Base-by-base conservation (phyloP, 2,888 invertebrate species). In the Ashinkailepas kermadecensis region DNA sequence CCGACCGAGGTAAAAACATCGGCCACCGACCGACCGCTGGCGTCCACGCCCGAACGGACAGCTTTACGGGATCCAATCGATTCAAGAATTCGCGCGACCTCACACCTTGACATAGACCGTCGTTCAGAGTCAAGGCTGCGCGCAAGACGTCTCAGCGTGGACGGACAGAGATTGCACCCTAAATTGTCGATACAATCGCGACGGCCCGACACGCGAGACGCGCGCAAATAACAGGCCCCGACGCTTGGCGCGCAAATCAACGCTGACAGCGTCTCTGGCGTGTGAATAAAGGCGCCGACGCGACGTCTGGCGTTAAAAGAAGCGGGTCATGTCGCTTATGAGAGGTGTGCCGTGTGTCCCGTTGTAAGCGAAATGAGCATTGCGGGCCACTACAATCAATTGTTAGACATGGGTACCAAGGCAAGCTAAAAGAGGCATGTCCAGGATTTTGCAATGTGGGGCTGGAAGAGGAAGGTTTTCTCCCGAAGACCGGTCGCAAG, bases 41-140 rank as follows among this genome's bases (percentile, higher is more conserved):
- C 56, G 21, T 1, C n/a, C 23, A 25, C 25, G 10, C 15, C 39
- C 15, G 4, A 39, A 54, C 18, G 39, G 70, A 74, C 74, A 74
- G 74, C 21, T 74, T 74, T 74, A 74, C 74, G n/a, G 15, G 4
- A 9, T 56, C 54, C 74, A 54, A 56, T 56, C 18, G 54, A 70
- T 39, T 21, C 21, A n/a, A 11, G 56, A 74, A 74, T 74, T 74
- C 74, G 74, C 74, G 74, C 74, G 74, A 74, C 74, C 74, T 74
- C 74, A 74, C 74, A 74, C 74, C 74, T 74, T 74, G 74, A 74
- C 74, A 74, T 11, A 54, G 74, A 13, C 74, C 56, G 74, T 18
- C 54, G 74, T 74, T 74, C 74, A 74, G 18, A 74, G 74, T 74
- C 74, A 74, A 74, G 74, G 74, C 18, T 15, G 74, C 74, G 54